phyloP scores from a whole-genome alignment of 2,113 vertebrate genomes.

The mouse (Mus musculus) region DNA sequence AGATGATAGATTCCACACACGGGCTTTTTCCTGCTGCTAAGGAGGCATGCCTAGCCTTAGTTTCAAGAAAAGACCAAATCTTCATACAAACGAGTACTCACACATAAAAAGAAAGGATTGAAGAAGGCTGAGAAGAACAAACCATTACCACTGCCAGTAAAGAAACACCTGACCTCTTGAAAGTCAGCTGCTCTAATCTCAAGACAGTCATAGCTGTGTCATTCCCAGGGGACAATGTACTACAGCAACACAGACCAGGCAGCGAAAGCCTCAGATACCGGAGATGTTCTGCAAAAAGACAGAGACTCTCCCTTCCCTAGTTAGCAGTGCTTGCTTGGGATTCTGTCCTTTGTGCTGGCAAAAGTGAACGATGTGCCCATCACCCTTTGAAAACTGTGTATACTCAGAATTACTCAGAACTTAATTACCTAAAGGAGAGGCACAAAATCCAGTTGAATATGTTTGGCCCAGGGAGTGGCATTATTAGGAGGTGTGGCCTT shows the following conservation, averaged over 20 bases:
- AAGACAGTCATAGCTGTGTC: too few species aligned
- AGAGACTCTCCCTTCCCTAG: constrained; percentile 56
- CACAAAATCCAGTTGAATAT: constrained; percentile 9
- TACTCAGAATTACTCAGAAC: constrained; percentile 59
- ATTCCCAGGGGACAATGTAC: neutral
- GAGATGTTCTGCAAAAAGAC: neutral
- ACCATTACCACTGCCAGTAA: neutral
- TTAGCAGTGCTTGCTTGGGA: constrained; percentile 59
- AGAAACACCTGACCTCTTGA: neutral
- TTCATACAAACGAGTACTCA: neutral
- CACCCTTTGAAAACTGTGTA: constrained; percentile 62
- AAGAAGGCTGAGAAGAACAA: neutral
- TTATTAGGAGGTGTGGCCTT: too few species aligned
- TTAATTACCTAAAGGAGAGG: constrained; percentile 72
- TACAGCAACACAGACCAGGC: neutral
- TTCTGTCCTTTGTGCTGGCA: constrained; percentile 61
- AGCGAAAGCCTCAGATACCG: constrained; percentile 13
- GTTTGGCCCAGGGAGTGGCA: too few species aligned
- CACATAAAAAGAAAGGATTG: neutral
- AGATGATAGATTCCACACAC: rapidly evolving
- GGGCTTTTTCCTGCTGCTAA: neutral
- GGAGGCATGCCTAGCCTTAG: neutral
- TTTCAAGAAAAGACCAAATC: neutral
- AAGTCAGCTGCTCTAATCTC: neutral
- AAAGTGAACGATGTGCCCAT: constrained; percentile 73